Evolutionary conservation across 1,140 invertebrate genomes (phyloP), one percentile per base, ranked within the genome.

Genomic region (Cryptotermes secundus): DNA sequence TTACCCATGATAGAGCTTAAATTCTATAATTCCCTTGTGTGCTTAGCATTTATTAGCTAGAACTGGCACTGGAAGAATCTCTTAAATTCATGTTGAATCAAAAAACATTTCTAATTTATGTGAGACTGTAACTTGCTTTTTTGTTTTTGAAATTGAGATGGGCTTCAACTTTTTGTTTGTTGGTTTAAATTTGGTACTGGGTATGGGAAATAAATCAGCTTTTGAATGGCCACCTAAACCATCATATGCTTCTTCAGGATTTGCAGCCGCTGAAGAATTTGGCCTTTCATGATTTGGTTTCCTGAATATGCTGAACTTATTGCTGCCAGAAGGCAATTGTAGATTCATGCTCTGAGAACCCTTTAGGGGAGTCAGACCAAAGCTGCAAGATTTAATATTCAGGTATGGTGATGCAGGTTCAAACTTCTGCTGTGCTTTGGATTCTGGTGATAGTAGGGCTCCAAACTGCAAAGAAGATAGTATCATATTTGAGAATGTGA

Each of bases 151-250:
- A 26, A 34, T 59, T 35, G 53, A 34, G 79, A 49, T 19, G 22
- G 53, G 34, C 79, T 83, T 83, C 7, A 24, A 86, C n/a, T 82
- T 85, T 87, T 82, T 86, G 35, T 79, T 26, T 72, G 34, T 24
- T 59, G 86, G 85, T 38, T 83, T 80, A 36, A 86, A 87, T 22
- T 85, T 31, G 65, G 36, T 34, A 81, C 86, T 85, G 34, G 86
- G 86, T 59, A 53, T 85, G 38, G 88, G 88, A 85, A 89, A 90
- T 6, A 83, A 80, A 49, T 90, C 88, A 24, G 83, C 31, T 16
- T 86, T 89, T 10, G 88, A 88, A 86, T 89, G 89, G 9, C 89
- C 89, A 36, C 89, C 89, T 45, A 88, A 87, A 82, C 89, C 89
- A 86, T 90, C 87, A 81, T 87, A 89, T 22, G 84, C 83, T 80